A percentile compares a stretch with the other conserved stretches of the same genome.
Conservation (phyloP, 2,797 vertebrate species). For the Remorina albescens region DNA sequence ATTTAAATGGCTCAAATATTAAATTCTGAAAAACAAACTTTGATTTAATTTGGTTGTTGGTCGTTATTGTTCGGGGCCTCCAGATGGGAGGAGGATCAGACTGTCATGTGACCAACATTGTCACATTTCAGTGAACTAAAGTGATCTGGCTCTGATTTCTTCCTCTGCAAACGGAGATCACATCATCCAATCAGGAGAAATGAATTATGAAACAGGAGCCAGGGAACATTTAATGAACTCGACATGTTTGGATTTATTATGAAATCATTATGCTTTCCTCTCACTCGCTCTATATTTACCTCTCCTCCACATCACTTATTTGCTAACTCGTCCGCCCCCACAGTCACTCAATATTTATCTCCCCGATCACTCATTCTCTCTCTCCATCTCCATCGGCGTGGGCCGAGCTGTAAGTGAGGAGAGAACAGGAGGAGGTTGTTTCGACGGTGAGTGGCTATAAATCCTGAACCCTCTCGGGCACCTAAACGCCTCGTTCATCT, state of each 20-base stretch:
- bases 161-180: not conserved
- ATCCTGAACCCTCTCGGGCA: constrained; percentile 47
- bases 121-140: no score
- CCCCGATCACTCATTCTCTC: constrained; percentile 45
- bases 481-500: constrained; percentile 60
- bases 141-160: no score
- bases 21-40: no score
- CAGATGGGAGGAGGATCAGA: no score
- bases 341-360: constrained; percentile 62
- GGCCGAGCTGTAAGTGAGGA: constrained; percentile 54
- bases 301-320: constrained; percentile 55
- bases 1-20: no score
- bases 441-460: constrained; percentile 32
- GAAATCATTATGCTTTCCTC: constrained; percentile 36
- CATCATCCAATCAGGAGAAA: not conserved
- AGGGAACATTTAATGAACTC: constrained; percentile 25
- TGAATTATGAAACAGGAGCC: constrained; percentile 1
- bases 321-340: constrained; percentile 59
- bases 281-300: constrained; percentile 48
- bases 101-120: not conserved
- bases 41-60: no score
- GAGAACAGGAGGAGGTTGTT: constrained; percentile 49
- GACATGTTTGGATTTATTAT: constrained; percentile 18
- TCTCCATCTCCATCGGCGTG: constrained; percentile 50
- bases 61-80: no score